Percentiles rank a stretch among this genome's conserved stretches.
These are phyloP conservation scores for Pogonophryne albipinna DNA, from an alignment of 2,797 vertebrate species.

Conservation along the genomic window DNA sequence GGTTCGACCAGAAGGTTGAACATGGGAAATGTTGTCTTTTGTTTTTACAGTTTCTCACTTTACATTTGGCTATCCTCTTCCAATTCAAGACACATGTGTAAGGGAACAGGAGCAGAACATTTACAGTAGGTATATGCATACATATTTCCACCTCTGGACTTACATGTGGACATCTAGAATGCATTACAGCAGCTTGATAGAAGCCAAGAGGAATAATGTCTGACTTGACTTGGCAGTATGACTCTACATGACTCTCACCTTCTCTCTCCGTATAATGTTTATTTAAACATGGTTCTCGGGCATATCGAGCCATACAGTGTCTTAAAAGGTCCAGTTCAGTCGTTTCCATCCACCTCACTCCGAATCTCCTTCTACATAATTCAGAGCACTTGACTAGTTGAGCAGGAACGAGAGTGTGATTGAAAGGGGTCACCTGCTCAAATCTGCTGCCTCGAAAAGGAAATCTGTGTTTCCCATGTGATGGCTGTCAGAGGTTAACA, in stretches of 20 bases:
- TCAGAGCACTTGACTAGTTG: constrained; percentile 42
- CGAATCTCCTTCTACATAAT: constrained; percentile 58
- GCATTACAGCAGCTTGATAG: constrained; percentile 26
- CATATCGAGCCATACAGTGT: constrained; percentile 29
- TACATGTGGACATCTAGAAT: constrained; percentile 21
- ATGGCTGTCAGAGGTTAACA: constrained; percentile 45
- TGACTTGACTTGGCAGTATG: constrained; percentile 41
- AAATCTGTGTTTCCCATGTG: constrained; percentile 44
- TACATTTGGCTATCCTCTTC: background rate
- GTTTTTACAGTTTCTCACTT: no score
- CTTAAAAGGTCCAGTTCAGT: constrained; percentile 44
- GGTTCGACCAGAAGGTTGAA: no score
- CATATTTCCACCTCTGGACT: constrained; percentile 19
- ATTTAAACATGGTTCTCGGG: constrained; percentile 61
- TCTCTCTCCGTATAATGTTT: constrained; percentile 61
- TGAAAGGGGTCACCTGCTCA: constrained; percentile 58
- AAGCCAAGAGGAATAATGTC: constrained; percentile 60
- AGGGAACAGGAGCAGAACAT: background rate
- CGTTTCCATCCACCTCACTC: constrained; percentile 36
- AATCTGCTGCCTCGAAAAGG: constrained; percentile 24
- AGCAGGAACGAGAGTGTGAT: constrained; percentile 45
- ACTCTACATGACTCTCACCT: constrained; percentile 48
- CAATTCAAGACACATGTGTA: background rate
- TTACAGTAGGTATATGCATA: constrained; percentile 3
- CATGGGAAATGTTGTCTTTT: no score